Base-by-base conservation (phyloP, 2,113 vertebrate species). In the Silurus asotus region DNA sequence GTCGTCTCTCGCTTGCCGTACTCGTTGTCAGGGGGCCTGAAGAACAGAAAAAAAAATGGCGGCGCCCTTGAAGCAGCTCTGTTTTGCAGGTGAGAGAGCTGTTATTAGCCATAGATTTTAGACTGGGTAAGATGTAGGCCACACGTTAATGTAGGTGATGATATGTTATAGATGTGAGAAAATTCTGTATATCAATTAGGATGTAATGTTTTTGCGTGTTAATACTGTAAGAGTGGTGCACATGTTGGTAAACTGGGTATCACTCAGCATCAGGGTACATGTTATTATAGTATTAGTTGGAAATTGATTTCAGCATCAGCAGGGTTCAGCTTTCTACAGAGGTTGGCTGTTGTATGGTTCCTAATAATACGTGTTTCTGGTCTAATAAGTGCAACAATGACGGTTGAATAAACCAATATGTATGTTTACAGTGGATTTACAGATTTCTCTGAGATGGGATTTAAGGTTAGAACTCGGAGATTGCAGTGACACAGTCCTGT, bases 11-110 rank as follows among this genome's bases (percentile, higher is more conserved):
- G 55, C 70, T 77, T 72, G 79, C 90, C 90, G 88, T 92, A 91
- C 0, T 20, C 58, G 48, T 51, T 25, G 20, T 53, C 51, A 20
- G 6, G 5, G 9, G 10, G 53, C 8, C 28, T 58, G 25, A 25
- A 8, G 5, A 49, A 72, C 88, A 37, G 37, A 37, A 37, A 37
- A 37, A 37, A 95, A 93, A 53, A 95, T 95, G 95, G 94, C 94
- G 86, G 93, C 94, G 8, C 56, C 92, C 91, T 23, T 93, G 45
- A 93, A 92, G 90, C 89, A 86, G 0, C 23, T 94, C 83, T 93
- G 92, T 76, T 64, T 84, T 2, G 89, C 93, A 89, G 94, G 94
- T 96, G 85, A 93, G 94, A 58, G 74, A 90, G 89, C 25, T 19
- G 45, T 49, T 86, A 5, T 56, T 76, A 55, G 45, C 37, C 37